phyloP scores from a whole-genome alignment of 2,888 invertebrate genomes.

The Himalopsyche kuldschensis region DNA sequence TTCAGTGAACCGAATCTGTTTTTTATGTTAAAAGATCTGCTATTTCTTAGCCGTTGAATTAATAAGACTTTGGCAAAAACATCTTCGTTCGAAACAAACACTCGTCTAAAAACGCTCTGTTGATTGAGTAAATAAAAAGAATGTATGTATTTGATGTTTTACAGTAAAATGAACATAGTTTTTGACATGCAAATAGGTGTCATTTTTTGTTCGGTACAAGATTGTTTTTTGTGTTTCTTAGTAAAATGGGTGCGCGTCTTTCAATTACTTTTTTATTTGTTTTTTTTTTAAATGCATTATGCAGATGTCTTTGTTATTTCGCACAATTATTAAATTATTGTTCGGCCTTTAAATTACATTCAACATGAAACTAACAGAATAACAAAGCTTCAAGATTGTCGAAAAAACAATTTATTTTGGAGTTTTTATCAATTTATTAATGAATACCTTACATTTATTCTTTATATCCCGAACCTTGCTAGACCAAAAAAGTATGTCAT shows the following conservation, averaged over 20 bases:
- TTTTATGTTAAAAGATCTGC: not conserved
- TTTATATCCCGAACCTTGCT: too few relatives aligned
- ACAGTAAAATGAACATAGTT: not conserved
- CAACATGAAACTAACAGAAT: too few relatives aligned
- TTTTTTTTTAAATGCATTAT: too few relatives aligned
- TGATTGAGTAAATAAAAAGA: not conserved
- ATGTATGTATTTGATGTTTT: not conserved
- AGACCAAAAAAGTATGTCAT: too few relatives aligned
- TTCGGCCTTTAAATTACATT: too few relatives aligned
- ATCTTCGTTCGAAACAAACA: not conserved
- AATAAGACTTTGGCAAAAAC: not conserved
- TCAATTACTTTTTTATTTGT: too few relatives aligned
- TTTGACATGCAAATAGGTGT: not conserved
- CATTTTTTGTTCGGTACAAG: not conserved
- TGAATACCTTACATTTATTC: too few relatives aligned
- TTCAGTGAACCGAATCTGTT: not conserved
- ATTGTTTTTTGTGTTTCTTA: not conserved
- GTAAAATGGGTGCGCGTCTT: not conserved
- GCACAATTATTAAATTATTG: too few relatives aligned
- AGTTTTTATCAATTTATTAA: too few relatives aligned
- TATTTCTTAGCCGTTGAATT: not conserved
- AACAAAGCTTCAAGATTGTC: too few relatives aligned
- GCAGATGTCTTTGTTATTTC: too few relatives aligned
- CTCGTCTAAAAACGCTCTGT: not conserved
- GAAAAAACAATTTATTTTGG: too few relatives aligned